These are phyloP conservation scores for Drosophila fulvimacula DNA, from an alignment of 2,888 invertebrate genomes.

Conservation along the genomic window DNA sequence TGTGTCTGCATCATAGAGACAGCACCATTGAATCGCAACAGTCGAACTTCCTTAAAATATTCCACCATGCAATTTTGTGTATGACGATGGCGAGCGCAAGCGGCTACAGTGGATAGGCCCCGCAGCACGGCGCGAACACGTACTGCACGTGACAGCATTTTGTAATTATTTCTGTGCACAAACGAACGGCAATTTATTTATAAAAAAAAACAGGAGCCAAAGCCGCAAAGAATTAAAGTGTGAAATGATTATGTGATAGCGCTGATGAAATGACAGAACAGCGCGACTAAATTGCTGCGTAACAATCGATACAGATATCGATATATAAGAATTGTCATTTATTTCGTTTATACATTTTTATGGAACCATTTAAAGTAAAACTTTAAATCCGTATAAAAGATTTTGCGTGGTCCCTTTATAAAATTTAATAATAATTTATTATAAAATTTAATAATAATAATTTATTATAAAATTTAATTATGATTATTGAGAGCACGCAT, in stretches of 20 bases:
- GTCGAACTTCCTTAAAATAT: conserved; percentile 44
- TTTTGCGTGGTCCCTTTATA: too few relatives aligned
- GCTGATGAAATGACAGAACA: conserved; percentile 65
- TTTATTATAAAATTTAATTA: too few relatives aligned
- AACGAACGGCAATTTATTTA: conserved; percentile 36
- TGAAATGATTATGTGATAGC: conserved; percentile 73
- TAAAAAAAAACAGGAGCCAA: conserved; percentile 41
- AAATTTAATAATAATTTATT: too few relatives aligned
- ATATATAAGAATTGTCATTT: conserved; percentile 7
- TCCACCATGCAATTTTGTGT: conserved; percentile 49
- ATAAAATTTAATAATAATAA: too few relatives aligned
- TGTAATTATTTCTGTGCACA: conserved; percentile 12
- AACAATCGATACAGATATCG: conserved; percentile 36
- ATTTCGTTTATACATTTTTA: background rate
- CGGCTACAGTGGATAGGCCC: conserved; percentile 47
- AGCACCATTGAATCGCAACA: conserved; percentile 38
- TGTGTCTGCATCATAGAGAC: conserved; percentile 48
- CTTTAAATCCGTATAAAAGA: too few relatives aligned
- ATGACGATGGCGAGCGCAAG: conserved; percentile 42
- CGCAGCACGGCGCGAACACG: conserved; percentile 62
- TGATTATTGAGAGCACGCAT: background rate
- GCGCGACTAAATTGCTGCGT: conserved; percentile 10
- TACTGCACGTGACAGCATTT: conserved; percentile 62
- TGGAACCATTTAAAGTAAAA: background rate
- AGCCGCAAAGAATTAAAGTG: conserved; percentile 39